Percentiles rank a stretch among this genome's conserved stretches.
phyloP scores from a whole-genome alignment of 2,888 invertebrate genomes.

The Epinotia bilunana region DNA sequence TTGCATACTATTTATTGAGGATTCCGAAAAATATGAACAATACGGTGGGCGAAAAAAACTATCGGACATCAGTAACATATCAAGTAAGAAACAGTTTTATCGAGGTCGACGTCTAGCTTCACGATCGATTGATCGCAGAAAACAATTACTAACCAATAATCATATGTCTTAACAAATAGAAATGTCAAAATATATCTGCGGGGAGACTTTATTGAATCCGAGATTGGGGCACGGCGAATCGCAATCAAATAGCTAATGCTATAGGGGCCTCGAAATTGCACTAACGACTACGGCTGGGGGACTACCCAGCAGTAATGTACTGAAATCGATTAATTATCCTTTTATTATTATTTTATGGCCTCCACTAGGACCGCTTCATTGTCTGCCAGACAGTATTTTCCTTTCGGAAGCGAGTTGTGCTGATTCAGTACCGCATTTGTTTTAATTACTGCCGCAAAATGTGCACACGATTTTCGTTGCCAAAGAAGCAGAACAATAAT shows the following conservation, averaged over 20 bases:
- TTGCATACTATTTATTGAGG: neutral
- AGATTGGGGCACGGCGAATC: conserved; percentile 60
- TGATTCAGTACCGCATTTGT: conserved; percentile 27
- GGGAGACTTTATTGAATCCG: conserved; percentile 74
- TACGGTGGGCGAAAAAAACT: neutral
- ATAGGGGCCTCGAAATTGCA: conserved; percentile 64
- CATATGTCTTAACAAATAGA: conserved; percentile 77
- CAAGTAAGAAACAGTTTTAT: no score
- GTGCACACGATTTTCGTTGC: neutral
- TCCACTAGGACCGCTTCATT: conserved; percentile 51
- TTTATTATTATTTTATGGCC: conserved; percentile 82
- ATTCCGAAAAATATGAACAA: neutral
- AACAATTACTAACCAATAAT: conserved; percentile 75
- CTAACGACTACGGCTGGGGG: conserved; percentile 65
- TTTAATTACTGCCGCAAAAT: conserved; percentile 15
- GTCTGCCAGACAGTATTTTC: conserved; percentile 50
- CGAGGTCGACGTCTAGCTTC: neutral
- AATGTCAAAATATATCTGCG: conserved; percentile 77
- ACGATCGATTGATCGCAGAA: conserved; percentile 49
- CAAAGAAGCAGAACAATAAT: neutral
- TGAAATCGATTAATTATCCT: conserved; percentile 82
- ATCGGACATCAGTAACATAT: neutral
- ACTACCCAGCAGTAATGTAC: conserved; percentile 71
- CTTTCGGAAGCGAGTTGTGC: conserved; percentile 32
- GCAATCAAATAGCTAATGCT: conserved; percentile 75